phyloP scores from a whole-genome alignment of 92 coral and sea anemone species.

The Plumapathes pennacea region DNA sequence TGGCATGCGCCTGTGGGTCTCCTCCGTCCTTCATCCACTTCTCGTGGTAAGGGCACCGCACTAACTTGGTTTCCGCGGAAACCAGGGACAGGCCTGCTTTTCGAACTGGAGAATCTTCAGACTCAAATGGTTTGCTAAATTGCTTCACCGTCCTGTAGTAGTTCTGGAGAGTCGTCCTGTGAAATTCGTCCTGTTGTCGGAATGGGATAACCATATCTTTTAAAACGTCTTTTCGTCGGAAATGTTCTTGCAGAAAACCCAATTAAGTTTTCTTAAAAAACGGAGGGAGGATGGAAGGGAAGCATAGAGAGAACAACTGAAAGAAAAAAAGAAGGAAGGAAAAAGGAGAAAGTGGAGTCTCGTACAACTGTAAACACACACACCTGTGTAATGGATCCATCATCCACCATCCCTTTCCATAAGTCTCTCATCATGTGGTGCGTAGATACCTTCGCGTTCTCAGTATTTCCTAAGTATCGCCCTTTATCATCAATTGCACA shows the following conservation, averaged over 20 bases:
- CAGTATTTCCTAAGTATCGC: constrained; percentile 60
- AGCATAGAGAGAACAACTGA: too few species aligned
- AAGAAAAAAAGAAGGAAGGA: too few species aligned
- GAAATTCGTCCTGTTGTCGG: constrained; percentile 30
- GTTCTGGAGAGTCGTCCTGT: constrained; percentile 6
- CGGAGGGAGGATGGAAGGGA: too few species aligned
- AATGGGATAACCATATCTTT: too few species aligned
- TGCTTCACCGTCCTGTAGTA: constrained; percentile 13
- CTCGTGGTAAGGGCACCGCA: constrained; percentile 3
- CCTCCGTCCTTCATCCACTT: constrained; percentile 30
- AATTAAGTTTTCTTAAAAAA: too few species aligned
- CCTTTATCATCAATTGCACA: constrained; percentile 64
- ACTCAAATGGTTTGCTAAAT: constrained; percentile 30
- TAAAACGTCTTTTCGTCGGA: too few species aligned
- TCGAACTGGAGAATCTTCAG: constrained; percentile 8
- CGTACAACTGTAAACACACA: too few species aligned
- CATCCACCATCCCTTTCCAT: constrained; percentile 57
- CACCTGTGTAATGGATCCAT: constrained; percentile 68
- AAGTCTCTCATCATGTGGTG: constrained; percentile 58
- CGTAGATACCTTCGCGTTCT: constrained; percentile 50
- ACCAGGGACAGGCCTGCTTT: constrained; percentile 43
- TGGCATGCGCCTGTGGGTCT: constrained; percentile 20
- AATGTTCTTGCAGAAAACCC: too few species aligned
- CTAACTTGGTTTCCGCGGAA: constrained; percentile 21
- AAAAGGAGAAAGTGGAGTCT: too few species aligned